phyloP scores from a whole-genome alignment of 2,113 vertebrate species.

The Monopterus albus region DNA sequence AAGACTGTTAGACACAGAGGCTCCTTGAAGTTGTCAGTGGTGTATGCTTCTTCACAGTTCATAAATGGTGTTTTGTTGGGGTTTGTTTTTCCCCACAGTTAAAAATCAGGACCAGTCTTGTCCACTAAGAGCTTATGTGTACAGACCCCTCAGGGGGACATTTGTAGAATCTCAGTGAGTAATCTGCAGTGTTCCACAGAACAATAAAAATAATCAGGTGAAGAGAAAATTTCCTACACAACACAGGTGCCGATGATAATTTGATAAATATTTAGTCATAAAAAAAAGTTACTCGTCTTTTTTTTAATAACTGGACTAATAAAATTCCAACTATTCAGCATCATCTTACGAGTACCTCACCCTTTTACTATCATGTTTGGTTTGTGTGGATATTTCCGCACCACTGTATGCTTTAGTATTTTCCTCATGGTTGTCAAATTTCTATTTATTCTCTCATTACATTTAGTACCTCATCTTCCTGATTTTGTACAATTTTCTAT shows the following conservation, averaged over 20 bases:
- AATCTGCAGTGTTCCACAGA: constrained; percentile 37
- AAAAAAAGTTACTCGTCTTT: too few relatives aligned
- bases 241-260: constrained; percentile 14
- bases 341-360: not conserved
- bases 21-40: constrained; percentile 30
- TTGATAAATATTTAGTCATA: too few relatives aligned
- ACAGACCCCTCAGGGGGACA: constrained; percentile 54
- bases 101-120: constrained; percentile 66
- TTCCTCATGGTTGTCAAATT: not conserved
- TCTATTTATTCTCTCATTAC: not conserved
- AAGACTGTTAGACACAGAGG: constrained; percentile 23
- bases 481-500: constrained; percentile 9
- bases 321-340: not conserved
- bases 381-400: not conserved
- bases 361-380: not conserved
- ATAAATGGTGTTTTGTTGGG: constrained; percentile 62
- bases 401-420: not conserved
- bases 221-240: constrained; percentile 23
- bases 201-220: constrained; percentile 37
- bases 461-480: not conserved
- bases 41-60: constrained; percentile 24
- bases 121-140: constrained; percentile 58
- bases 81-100: too few relatives aligned
- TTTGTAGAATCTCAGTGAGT: constrained; percentile 48
- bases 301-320: constrained; percentile 10